Evolutionary conservation across 1,140 invertebrate species (phyloP), one percentile per base, ranked within the genome.

Genomic region (Chionoecetes opilio): DNA sequence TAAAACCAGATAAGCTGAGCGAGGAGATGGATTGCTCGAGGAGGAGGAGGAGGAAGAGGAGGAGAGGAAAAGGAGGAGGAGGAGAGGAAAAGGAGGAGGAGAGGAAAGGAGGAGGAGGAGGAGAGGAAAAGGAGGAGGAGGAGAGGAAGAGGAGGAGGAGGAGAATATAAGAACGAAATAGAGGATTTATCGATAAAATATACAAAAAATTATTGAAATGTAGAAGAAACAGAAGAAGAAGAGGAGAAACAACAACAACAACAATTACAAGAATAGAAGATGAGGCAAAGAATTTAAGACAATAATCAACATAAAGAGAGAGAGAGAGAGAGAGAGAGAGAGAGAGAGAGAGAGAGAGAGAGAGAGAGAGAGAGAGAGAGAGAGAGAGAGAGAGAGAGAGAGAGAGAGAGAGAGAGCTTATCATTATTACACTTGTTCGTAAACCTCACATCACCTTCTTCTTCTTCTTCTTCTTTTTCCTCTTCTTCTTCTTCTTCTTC

Each of bases 301-400:
- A 86, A 32, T 26, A 32, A 32, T 17, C 17, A 32, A 86, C 17
- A 32, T 29, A 34, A 11, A 34, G 85, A 35, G 85, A 87, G 85
- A 87, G 32, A 35, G 85, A 35, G 32, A 87, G 85, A 35, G 82
- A 84, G 82, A 84, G 82, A 84, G 82, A 84, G 82, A 84, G 82
- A 84, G 82, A 84, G 82, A 84, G 82, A 84, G 82, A 87, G 85
- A 87, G 85, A 87, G 85, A 87, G 85, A 87, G 85, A 87, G 85
- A 87, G 85, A 87, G 85, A 87, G 85, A 87, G 85, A 87, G 32
- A 6, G n/a, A 37, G 1, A 38, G n/a, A 86, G n/a, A 38, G 21
- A 38, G 37, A 89, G 35, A 38, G 14, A n/a, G 84, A 85, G 82
- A 85, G 82, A 85, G 82, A 85, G 8, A 85, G 38, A 41, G 38